phyloP scores from a whole-genome alignment of 1,140 invertebrate species.

The Hesperophylax magnus region DNA sequence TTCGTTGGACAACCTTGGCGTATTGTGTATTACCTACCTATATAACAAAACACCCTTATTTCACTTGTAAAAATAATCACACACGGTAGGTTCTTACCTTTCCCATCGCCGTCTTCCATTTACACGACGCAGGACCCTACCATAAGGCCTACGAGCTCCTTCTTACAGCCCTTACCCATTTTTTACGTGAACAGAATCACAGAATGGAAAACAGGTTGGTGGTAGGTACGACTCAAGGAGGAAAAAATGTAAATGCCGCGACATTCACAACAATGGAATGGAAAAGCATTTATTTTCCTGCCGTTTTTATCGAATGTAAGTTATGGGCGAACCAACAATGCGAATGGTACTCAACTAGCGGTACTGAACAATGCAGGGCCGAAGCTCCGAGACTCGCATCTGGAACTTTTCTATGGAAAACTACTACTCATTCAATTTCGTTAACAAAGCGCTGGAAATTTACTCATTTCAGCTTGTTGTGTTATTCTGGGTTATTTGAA shows the following conservation, averaged over 20 bases:
- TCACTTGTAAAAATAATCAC: too few relatives aligned
- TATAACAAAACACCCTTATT: too few relatives aligned
- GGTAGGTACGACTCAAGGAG: slow-evolving; percentile 27
- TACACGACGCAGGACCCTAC: not conserved
- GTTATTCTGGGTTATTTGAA: too few relatives aligned
- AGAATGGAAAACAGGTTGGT: not conserved
- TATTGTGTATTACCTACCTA: too few relatives aligned
- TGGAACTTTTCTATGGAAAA: not conserved
- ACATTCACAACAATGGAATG: slow-evolving; percentile 54
- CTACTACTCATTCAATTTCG: slow-evolving; percentile 1
- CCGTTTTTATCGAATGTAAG: slow-evolving; percentile 51
- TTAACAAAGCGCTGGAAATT: slow-evolving; percentile 2
- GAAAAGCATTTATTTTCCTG: slow-evolving; percentile 56
- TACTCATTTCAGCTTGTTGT: not conserved
- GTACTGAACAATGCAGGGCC: slow-evolving; percentile 7
- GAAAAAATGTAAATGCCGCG: slow-evolving; percentile 56
- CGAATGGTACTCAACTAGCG: not conserved
- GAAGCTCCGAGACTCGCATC: not conserved
- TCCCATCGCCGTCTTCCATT: not conserved
- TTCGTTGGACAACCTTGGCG: too few relatives aligned
- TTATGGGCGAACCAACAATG: slow-evolving; percentile 40
- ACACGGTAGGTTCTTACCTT: too few relatives aligned
- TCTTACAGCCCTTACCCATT: slow-evolving; percentile 49
- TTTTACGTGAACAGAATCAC: slow-evolving; percentile 56
- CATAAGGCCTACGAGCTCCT: not conserved